These are phyloP conservation scores for Iselma pallidipennis DNA, from an alignment of 2,888 invertebrate genomes.

Conservation along the genomic window DNA sequence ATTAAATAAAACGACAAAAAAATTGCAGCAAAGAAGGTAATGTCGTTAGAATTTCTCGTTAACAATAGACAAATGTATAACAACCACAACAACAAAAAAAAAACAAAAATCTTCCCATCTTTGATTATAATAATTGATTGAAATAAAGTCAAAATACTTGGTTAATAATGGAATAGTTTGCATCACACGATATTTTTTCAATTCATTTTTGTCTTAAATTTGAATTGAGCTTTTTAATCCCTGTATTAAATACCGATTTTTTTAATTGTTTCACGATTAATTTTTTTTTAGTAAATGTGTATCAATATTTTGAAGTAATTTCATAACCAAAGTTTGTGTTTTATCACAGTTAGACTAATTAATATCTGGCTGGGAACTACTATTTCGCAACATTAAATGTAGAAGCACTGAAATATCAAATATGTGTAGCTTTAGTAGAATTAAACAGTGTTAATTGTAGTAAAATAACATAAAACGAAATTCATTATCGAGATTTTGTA, in stretches of 20 bases:
- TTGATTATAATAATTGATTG: not conserved
- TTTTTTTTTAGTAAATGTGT: not conserved
- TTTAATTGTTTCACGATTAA: not conserved
- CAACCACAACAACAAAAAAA: not conserved
- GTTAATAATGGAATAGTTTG: conserved; percentile 6
- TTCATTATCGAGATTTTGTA: conserved; percentile 11
- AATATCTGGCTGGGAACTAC: conserved; percentile 23
- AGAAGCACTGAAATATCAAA: conserved; percentile 30
- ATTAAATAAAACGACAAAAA: not conserved
- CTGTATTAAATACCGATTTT: not conserved
- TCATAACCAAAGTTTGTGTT: not conserved
- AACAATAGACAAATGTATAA: not conserved
- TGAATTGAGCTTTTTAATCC: not conserved
- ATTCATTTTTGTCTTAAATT: conserved; percentile 19
- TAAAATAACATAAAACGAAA: conserved; percentile 9
- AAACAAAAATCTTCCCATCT: not conserved
- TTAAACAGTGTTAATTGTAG: conserved; percentile 25
- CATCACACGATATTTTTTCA: conserved; percentile 7
- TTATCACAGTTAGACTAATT: conserved; percentile 2
- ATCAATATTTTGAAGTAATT: conserved; percentile 2
- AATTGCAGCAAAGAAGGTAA: no score
- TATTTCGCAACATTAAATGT: conserved; percentile 21
- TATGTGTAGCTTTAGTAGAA: conserved; percentile 34
- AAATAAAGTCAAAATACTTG: not conserved
- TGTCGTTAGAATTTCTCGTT: not conserved